These are phyloP conservation scores for Pseudanteris insignis DNA, from an alignment of 2,888 invertebrate species.

Conservation along the genomic window DNA sequence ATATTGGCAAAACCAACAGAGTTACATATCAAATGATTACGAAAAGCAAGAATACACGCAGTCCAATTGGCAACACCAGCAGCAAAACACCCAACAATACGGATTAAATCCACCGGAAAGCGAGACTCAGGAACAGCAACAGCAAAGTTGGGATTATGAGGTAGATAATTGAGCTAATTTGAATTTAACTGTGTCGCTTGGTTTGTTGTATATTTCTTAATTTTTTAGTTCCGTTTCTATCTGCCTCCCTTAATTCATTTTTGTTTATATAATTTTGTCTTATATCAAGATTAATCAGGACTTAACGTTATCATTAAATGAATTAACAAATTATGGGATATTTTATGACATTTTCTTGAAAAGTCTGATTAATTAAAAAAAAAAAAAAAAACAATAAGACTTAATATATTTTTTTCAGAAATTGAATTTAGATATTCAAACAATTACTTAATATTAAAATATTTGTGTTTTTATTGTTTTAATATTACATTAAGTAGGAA, in stretches of 20 bases:
- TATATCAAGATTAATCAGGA: too few relatives aligned
- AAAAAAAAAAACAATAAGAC: too few relatives aligned
- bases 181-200: conserved; percentile 18
- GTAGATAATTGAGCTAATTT: conserved; percentile 49
- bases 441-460: too few relatives aligned
- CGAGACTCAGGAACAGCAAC: conserved; percentile 56
- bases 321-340: too few relatives aligned
- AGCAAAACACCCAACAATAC: conserved; percentile 49
- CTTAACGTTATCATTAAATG: too few relatives aligned
- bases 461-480: too few relatives aligned
- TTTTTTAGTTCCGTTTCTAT: background rate
- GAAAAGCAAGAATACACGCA: conserved; percentile 48
- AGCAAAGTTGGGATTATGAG: conserved; percentile 65
- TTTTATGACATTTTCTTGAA: too few relatives aligned
- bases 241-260: background rate
- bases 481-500: too few relatives aligned
- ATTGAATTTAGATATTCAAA: too few relatives aligned
- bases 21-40: conserved; percentile 56
- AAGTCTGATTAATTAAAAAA: too few relatives aligned
- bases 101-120: conserved; percentile 53
- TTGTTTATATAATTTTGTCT: background rate
- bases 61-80: conserved; percentile 56
- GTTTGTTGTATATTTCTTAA: conserved; percentile 8
- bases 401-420: too few relatives aligned
- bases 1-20: conserved; percentile 44